Base-by-base conservation (phyloP, 2,888 invertebrate genomes). In the Julus scanicus region DNA sequence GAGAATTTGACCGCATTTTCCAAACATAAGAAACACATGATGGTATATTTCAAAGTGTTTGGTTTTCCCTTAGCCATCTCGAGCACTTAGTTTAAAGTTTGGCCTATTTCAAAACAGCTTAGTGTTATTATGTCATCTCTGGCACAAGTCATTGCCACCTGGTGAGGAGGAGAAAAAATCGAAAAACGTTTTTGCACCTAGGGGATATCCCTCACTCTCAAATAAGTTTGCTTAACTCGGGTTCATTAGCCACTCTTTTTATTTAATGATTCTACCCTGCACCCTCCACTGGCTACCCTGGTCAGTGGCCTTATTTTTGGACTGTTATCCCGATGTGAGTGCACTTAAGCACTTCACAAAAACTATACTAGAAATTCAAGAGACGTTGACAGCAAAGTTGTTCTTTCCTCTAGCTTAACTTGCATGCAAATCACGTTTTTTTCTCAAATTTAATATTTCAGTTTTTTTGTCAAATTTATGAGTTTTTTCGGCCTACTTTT, bases 1-100 rank as follows among this genome's bases (percentile, higher is more conserved):
- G 71, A 71, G 71, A 71, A 71, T 71, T 71, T 71, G 71, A 71
- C 71, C 71, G 71, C 71, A 71, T 71, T 71, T 71, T 71, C n/a
- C n/a, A n/a, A 29, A 29, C 63, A 0, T 20, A 71, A 6, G 20
- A 71, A 71, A 71, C 9, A 17, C 6, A 13, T 17, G 53, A 63
- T 63, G 63, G 44, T n/a, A 29, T 6, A 53, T 17, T 3, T 53
- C 13, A 53, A 20, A n/a, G 9, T 20, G n/a, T 71, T 29, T 29
- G 71, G 20, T 29, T 71, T 29, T 71, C 20, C 71, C 20, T 9
- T 20, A 17, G 53, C 17, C 13, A 53, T 53, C 17, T 53, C 53
- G 53, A 15, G 11, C n/a, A 63, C n/a, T 17, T 63, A n/a, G 57
- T n/a, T 63, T 63, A 15, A 15, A 29, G n/a, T 17, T 63, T 71